Evolutionary conservation across 1,140 invertebrate species (phyloP), one percentile per base, ranked within the genome.

Genomic region (Drosophila tsacasi): DNA sequence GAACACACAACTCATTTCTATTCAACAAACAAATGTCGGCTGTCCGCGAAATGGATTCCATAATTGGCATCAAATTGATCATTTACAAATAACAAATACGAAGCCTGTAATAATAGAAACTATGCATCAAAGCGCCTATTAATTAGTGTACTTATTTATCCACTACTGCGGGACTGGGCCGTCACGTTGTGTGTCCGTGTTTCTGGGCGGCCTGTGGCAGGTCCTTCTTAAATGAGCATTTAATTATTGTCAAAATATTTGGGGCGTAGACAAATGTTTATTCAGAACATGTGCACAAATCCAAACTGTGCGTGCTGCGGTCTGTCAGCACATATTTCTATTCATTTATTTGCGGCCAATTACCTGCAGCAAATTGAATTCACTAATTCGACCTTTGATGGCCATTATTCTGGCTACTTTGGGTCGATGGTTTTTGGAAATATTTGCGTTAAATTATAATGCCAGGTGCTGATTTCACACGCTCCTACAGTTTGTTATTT

Each of bases 51-150:
- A 52, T 65, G 44, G 60, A 64, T 75, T 71, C 65, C 64, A 69
- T 83, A 64, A 82, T 82, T 79, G 86, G 65, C 61, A 73, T 52
- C 63, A 83, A 83, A 76, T 58, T 65, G 61, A 81, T 81, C 58
- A 81, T 60, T 49, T 47, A 66, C 65, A 78, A 78, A 85, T 85
- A 84, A 55, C 52, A 59, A 71, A 73, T 50, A 50, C 35, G 44
- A 42, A 73, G 42, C 30, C 50, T 61, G 68, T 52, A 73, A 73
- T 73, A 83, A 76, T 61, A 50, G 46, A 57, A 55, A 61, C 59
- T 54, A 39, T 60, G 54, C 66, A 72, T 82, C 40, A 67, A 79
- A 79, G 55, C 54, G 27, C 32, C 19, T 32, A 66, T 73, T 68
- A 67, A 77, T 82, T 71, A 39, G 47, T 15, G 32, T 37, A 54